Evolutionary conservation across 2,888 invertebrate genomes (phyloP).

Genomic region (Hypolimnas misippus): DNA sequence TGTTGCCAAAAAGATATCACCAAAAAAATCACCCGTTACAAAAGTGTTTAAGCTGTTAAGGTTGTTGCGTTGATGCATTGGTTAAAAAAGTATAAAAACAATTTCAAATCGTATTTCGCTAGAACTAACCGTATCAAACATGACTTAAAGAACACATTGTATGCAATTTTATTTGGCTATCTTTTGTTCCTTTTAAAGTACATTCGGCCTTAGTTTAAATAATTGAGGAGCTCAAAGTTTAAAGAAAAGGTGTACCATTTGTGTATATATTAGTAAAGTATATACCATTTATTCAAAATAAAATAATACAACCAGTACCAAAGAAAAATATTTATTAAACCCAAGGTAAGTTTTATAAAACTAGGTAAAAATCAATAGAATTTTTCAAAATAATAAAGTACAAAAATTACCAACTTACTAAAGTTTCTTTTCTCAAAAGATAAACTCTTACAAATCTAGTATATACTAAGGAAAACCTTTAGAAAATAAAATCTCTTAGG

Average conservation of each 20-base stretch:
- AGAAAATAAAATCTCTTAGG: slow-evolving; percentile 1
- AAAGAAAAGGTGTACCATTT: slow-evolving; percentile 1
- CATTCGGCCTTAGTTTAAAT: background rate
- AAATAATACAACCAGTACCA: slow-evolving; percentile 1
- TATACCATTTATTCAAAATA: slow-evolving; percentile 1
- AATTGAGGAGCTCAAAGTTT: background rate
- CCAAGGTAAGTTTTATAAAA: slow-evolving; percentile 1
- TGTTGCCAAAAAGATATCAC: background rate
- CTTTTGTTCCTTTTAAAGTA: background rate
- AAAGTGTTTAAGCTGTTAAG: background rate
- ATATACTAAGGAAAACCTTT: slow-evolving; percentile 1
- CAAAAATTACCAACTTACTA: background rate
- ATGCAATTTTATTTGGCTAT: slow-evolving; percentile 1
- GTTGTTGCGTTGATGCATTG: background rate
- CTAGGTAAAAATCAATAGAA: background rate
- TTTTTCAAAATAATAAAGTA: slow-evolving; percentile 1
- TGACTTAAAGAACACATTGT: background rate
- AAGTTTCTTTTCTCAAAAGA: background rate
- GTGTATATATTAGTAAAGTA: background rate
- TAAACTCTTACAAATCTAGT: background rate
- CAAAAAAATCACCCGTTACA: background rate
- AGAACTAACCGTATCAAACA: slow-evolving; percentile 1
- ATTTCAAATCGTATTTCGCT: slow-evolving; percentile 1
- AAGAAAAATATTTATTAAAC: slow-evolving; percentile 1
- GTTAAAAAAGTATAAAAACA: slow-evolving; percentile 1